Evolutionary conservation across 1,140 invertebrate species (phyloP), one percentile per base, ranked within the genome.

Genomic region (Leptinotarsa undecemlineata): DNA sequence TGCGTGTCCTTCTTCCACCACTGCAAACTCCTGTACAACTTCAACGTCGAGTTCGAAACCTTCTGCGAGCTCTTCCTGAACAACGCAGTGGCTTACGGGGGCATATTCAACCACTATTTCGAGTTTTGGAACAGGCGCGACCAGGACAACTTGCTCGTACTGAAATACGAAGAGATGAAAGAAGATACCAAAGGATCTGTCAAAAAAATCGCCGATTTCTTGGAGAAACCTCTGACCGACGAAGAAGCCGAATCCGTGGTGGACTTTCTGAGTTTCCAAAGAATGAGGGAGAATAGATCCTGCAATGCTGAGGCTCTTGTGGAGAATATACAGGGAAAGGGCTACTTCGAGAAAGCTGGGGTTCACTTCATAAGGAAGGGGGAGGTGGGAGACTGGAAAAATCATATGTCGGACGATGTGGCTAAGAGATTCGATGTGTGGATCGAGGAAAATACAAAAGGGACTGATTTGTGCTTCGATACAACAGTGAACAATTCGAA

Each of bases 1-100:
- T 94, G 94, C 64, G 95, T 98, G 0, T 98, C 96, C 0, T 97
- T 94, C 82, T 98, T 94, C 83, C 92, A 98, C 84, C 96, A 97
- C 81, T 91, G 90, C 78, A 89, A 86, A 78, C 79, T 91, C n/a
- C 87, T 95, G 17, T 91, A 94, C 76, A 88, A 90, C 11, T 84
- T 93, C 0, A 90, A 90, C 72, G 91, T 91, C 0, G 87, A 89
- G 2, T 94, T 97, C 79, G 90, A 94, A n/a, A 91, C 94, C 13
- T 96, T 96, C 83, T 92, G 91, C 57, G 90, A 95, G 63, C 82
- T 94, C 3, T 95, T 96, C 82, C 80, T 96, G 21, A 86, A 89
- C 61, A 93, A 91, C 42, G 89, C 75, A 48, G 68, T 79, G 13
- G 80, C 81, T 0, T 74, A 81, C 11, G 83, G 71, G 20, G 86